These are phyloP conservation scores for Drosophila rufa DNA, from an alignment of 1,140 invertebrate species.

Conservation along the genomic window DNA sequence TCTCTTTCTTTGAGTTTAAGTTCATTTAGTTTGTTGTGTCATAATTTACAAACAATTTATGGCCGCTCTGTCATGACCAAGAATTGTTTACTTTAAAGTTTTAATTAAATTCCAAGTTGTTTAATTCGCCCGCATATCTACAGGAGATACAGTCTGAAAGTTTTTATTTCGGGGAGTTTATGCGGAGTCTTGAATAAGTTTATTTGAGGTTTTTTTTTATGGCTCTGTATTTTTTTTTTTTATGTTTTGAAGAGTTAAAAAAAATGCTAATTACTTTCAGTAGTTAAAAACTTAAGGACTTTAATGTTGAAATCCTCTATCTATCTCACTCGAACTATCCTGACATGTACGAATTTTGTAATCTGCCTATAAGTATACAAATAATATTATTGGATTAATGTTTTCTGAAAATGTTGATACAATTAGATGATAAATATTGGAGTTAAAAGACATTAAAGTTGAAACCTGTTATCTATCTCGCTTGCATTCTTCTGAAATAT, in stretches of 20 bases:
- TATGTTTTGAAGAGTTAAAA: neutral
- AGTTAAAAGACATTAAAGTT: neutral
- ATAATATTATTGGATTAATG: too few species aligned
- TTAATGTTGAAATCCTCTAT: too few species aligned
- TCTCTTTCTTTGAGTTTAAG: constrained; percentile 6
- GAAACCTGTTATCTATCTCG: neutral
- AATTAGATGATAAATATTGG: neutral
- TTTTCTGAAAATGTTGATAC: too few species aligned
- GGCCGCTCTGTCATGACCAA: constrained; percentile 21
- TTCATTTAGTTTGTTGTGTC: constrained; percentile 58
- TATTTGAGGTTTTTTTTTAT: neutral
- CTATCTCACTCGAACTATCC: too few species aligned
- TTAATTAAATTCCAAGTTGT: constrained; percentile 77
- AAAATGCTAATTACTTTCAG: neutral
- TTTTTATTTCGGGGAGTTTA: constrained; percentile 14
- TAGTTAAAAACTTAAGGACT: too few species aligned
- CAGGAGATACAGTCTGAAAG: neutral
- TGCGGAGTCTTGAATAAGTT: neutral
- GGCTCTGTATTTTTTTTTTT: neutral
- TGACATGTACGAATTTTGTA: too few species aligned
- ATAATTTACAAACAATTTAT: constrained; percentile 76
- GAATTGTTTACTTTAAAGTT: constrained; percentile 65
- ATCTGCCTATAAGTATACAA: too few species aligned
- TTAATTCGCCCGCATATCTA: constrained; percentile 33
- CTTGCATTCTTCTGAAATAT: neutral